Evolutionary conservation across 2,113 vertebrate genomes (phyloP), one percentile per base, ranked within the genome.

Genomic region (Lophura nycthemera): DNA sequence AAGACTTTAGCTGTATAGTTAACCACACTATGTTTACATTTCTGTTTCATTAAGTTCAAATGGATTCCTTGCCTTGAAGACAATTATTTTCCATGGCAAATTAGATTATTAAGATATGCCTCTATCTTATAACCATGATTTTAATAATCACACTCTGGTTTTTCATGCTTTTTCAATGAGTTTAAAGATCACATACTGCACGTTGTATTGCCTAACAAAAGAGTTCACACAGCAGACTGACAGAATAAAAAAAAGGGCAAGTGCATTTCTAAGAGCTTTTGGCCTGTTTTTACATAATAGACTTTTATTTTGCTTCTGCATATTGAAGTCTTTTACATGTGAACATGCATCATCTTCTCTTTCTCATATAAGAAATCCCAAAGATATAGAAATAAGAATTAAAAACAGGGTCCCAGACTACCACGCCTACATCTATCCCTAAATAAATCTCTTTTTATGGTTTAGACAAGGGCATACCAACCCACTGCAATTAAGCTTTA

Each of bases 1-100:
- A 92, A 92, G 36, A 47, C 77, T 79, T 79, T 87, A 83, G 57
- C 52, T 64, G 34, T 32, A 43, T 72, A 91, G 77, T 92, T 93
- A 94, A 83, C 50, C 24, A 77, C 83, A 42, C 47, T 82, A 64
- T 73, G 91, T 94, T 96, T 94, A 95, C 52, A 63, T n/a, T 80
- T 70, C 85, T 89, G 32, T 72, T 90, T 77, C 42, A 84, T 75
- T 90, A 85, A 88, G 45, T 63, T 30, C 79, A 91, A 74, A 76
- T 47, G 57, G 61, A 52, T 29, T 84, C 43, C 52, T 9, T 34
- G 60, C 16, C 60, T 36, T 80, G 65, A 84, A 88, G 36, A 78
- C 64, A 87, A 81, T 43, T 87, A 90, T 77, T 86, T 89, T 64
- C 72, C 40, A 88, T 47, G 50, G 63, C 25, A 89, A 69, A 95